Base-by-base conservation (phyloP, 1,140 invertebrate genomes). In the Thereuonema tuberculata region DNA sequence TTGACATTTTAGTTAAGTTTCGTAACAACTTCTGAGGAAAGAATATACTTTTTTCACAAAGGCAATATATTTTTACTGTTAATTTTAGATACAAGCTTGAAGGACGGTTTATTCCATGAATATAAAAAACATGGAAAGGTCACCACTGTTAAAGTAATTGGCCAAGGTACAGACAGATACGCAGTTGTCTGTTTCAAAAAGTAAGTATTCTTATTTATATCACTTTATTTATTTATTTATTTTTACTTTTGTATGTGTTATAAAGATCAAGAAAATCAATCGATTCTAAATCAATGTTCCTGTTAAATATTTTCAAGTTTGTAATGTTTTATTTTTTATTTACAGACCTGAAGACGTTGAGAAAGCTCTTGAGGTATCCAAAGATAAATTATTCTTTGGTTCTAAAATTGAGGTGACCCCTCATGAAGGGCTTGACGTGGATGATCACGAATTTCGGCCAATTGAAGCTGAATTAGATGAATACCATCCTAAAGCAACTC, bases 121-220 rank as follows among this genome's bases (percentile, higher is more conserved):
- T 98, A 96, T 78, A 96, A 97, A 77, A 97, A 97, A 68, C 90
- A 97, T 76, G 93, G 93, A 26, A 97, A 96, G 78, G 91, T 98
- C 66, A 89, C 89, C 64, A 91, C 88, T 80, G 93, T 98, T 26
- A 93, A 89, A 70, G 81, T 95, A 21, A 82, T 87, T 23, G 89
- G 88, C 0, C 80, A 86, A 66, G 87, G 83, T 61, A 81, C 81
- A 20, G 86, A 89, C 63, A 77, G 90, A 64, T 89, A 88, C 75
- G 90, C 89, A 54, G 79, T 93, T 58, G 89, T 88, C 48, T 93
- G 89, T 71, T 98, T 98, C 74, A 96, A 95, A 75, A 96, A 96
- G 75, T 76, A 69, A 69, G 70, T 49, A 23, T 24, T 14, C 5
- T 50, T 21, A 50, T 14, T 50, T 12, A 50, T 50, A 5, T 5